Conservation (phyloP, 2,113 vertebrate species). For the Chionomys nivalis region DNA sequence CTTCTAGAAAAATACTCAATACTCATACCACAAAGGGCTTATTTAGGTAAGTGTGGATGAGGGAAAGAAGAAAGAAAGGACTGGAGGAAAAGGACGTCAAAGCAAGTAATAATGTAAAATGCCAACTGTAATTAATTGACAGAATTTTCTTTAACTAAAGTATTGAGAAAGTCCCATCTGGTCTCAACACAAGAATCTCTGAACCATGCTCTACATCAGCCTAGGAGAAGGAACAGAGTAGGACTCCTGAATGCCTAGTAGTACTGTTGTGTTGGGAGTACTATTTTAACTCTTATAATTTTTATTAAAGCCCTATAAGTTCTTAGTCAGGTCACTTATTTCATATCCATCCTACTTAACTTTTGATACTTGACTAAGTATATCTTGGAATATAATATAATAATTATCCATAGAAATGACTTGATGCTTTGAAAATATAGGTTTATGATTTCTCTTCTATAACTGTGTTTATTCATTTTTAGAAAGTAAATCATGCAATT, state of each 20-base stretch:
- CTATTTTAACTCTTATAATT: background rate
- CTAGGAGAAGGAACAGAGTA: background rate
- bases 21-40: background rate
- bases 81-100: background rate
- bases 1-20: background rate
- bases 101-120: constrained; percentile 50
- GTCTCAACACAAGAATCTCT: constrained; percentile 25
- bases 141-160: constrained; percentile 44
- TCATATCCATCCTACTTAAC: background rate
- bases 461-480: background rate
- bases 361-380: background rate
- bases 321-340: constrained; percentile 2
- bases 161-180: constrained; percentile 54
- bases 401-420: background rate
- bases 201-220: background rate
- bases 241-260: background rate
- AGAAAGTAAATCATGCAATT: background rate
- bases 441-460: background rate
- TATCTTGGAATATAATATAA: background rate
- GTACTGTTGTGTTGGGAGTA: background rate
- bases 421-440: background rate
- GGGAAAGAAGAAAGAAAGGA: background rate
- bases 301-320: constrained; percentile 1
- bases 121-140: constrained; percentile 64
- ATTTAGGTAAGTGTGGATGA: background rate